Base-by-base conservation (phyloP, 2,113 vertebrate species). In the Lethenteron reissneri region DNA sequence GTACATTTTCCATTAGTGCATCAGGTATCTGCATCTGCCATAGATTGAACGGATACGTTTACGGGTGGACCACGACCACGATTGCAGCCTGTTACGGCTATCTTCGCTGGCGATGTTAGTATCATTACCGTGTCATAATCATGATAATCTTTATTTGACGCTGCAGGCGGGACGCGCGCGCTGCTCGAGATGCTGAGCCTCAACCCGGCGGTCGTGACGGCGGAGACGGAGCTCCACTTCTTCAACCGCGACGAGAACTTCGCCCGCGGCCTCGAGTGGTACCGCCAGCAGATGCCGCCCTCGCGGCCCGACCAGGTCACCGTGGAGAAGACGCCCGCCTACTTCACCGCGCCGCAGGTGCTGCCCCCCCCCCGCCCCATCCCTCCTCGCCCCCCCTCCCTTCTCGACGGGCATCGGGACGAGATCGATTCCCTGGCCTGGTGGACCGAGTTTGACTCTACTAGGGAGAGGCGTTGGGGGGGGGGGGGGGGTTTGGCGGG, bases 241-340 rank as follows among this genome's bases (percentile, higher is more conserved):
- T 99, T 96, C 14, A 89, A 99, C 82, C 92, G 87, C 88, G 91
- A 99, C 78, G 86, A 84, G 71, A 86, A 92, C 74, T 99, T 88
- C 72, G 78, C 82, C 77, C 87, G 82, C 62, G 94, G 94, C 72
- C 76, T 87, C 77, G 74, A 83, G 12, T 99, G 94, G 94, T 99
- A 99, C 74, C 77, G 83, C 10, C 82, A 83, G 76, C 92, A 99
- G 83, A 99, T 99, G 94, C 94, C 94, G 1, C 81, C 83, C 72
- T 84, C 88, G 0, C 76, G 75, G 57, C 84, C 89, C 0, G 78
- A 82, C 64, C 92, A 97, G 81, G 81, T 91, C 74, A 99, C 90
- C 0, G 86, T 90, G 74, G 94, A 99, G 77, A 99, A 99, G 81
- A 99, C 92, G 1, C 94, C 94, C 1, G 94, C 92, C 0, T 99